phyloP scores from a whole-genome alignment of 2,113 vertebrate genomes.

The Podiceps cristatus region DNA sequence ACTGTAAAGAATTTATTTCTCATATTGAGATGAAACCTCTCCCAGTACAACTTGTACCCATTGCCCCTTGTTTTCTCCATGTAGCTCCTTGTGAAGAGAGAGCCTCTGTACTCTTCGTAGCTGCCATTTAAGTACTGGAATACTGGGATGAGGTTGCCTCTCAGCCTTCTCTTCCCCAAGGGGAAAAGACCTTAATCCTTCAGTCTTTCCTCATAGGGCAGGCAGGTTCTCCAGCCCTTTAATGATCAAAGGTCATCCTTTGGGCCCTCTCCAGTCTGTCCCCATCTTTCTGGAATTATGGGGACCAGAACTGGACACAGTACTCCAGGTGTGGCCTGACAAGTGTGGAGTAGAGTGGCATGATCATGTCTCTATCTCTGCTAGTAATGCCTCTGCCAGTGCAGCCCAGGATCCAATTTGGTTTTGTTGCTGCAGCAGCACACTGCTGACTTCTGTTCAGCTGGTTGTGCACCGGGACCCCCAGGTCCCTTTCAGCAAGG shows the following conservation, averaged over 20 bases:
- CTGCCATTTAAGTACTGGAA: background rate
- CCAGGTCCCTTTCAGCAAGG: background rate
- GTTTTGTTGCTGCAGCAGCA: background rate
- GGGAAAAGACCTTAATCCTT: background rate
- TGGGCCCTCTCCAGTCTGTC: background rate
- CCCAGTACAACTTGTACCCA: background rate
- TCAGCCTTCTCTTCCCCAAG: background rate
- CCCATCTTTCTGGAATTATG: background rate
- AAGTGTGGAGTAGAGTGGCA: background rate
- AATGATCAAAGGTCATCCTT: background rate
- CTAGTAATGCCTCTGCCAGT: background rate
- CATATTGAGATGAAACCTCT: background rate
- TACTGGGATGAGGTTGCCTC: background rate
- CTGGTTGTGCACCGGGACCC: background rate
- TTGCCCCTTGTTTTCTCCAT: background rate
- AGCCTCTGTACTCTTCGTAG: background rate
- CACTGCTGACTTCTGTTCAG: background rate
- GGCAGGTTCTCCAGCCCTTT: background rate
- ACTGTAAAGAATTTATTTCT: background rate
- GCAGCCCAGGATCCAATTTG: background rate
- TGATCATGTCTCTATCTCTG: background rate
- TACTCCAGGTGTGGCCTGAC: background rate
- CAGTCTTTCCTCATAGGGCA: background rate
- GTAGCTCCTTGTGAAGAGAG: background rate
- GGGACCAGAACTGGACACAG: background rate